Evolutionary conservation across 2,797 vertebrate genomes (phyloP).

Genomic region (Ceyx erithaca): DNA sequence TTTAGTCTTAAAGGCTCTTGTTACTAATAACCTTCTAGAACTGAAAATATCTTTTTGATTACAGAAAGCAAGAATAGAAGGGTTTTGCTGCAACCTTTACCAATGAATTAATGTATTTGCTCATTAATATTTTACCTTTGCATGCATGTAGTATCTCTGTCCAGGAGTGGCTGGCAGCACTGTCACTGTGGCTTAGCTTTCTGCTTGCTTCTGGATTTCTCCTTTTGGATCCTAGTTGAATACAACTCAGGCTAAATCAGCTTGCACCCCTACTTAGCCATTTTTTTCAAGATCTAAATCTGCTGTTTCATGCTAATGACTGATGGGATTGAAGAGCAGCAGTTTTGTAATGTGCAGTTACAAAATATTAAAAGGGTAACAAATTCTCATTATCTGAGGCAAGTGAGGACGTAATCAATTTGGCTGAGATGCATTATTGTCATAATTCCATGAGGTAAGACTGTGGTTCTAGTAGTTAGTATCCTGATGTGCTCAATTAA

Average conservation of each 20-base stretch:
- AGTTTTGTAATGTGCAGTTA: neutral
- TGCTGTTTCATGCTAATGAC: neutral
- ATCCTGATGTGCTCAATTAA: constrained; percentile 59
- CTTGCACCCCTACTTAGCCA: neutral
- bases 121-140: neutral
- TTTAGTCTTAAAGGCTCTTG: neutral
- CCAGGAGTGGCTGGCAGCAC: neutral
- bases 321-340: neutral
- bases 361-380: constrained; percentile 44
- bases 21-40: neutral
- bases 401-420: constrained; percentile 64
- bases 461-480: constrained; percentile 50
- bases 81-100: neutral
- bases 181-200: neutral
- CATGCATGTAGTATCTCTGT: neutral
- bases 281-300: neutral
- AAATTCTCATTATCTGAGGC: constrained; percentile 41
- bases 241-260: neutral
- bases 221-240: neutral
- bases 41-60: neutral
- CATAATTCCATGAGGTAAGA: constrained; percentile 56
- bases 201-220: neutral
- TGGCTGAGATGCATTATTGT: constrained; percentile 65
- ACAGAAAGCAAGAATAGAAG: neutral
- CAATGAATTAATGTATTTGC: neutral